These are phyloP conservation scores for Bombus consobrinus DNA, from an alignment of 1,140 invertebrate genomes.

Conservation along the genomic window DNA sequence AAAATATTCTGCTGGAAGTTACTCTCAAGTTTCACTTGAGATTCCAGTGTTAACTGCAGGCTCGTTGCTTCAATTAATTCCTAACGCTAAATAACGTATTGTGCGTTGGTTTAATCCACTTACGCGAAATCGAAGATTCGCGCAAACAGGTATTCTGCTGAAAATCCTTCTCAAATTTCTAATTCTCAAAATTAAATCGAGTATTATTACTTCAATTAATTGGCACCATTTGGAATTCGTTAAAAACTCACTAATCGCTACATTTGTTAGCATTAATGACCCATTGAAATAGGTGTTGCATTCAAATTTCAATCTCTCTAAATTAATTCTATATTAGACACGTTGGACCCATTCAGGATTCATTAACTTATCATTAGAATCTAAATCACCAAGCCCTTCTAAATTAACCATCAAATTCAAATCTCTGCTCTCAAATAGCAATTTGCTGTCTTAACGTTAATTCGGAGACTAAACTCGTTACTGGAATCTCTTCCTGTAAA, in stretches of 20 bases:
- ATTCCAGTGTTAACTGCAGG: too few relatives aligned
- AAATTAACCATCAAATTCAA: not conserved
- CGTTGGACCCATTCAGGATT: not conserved
- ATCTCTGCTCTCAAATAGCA: too few relatives aligned
- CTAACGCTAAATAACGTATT: too few relatives aligned
- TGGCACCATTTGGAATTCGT: not conserved
- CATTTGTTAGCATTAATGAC: too few relatives aligned
- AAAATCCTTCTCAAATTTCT: not conserved
- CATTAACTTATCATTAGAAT: not conserved
- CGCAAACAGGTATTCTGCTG: not conserved
- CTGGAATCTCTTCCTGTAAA: too few relatives aligned
- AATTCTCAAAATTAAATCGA: not conserved
- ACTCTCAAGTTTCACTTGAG: not conserved
- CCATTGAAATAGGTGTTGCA: too few relatives aligned
- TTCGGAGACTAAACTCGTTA: too few relatives aligned
- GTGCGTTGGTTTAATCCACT: not conserved
- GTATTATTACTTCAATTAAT: not conserved
- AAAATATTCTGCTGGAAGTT: not conserved
- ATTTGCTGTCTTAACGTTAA: too few relatives aligned
- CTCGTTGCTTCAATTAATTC: too few relatives aligned
- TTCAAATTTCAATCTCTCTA: not conserved
- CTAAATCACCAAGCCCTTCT: not conserved
- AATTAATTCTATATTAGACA: not conserved
- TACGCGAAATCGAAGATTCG: not conserved
- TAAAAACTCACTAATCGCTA: not conserved